phyloP scores from a whole-genome alignment of 2,113 vertebrate species.

The Toxotes jaculatrix region DNA sequence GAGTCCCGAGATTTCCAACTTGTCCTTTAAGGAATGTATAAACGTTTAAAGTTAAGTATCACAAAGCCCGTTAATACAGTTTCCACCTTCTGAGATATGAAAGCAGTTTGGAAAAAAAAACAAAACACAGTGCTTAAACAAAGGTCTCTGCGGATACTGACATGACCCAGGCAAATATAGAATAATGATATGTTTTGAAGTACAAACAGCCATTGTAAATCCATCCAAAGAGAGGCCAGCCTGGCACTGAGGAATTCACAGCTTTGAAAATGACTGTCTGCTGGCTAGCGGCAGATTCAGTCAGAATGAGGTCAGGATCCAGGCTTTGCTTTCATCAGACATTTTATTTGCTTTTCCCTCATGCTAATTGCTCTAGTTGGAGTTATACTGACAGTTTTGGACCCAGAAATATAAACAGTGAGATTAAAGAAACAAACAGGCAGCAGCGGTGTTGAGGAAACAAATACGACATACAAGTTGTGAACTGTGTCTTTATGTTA shows the following conservation, averaged over 20 bases:
- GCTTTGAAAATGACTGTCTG: conserved; percentile 57
- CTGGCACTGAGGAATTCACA: conserved; percentile 74
- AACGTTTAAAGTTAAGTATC: conserved; percentile 34
- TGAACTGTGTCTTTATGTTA: conserved; percentile 37
- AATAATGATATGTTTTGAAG: conserved; percentile 78
- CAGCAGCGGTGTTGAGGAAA: conserved; percentile 49
- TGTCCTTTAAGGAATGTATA: neutral
- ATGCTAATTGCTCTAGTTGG: conserved; percentile 68
- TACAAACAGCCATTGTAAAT: conserved; percentile 76
- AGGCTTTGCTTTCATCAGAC: conserved; percentile 66
- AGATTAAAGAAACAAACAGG: conserved; percentile 75
- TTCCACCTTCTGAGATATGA: conserved; percentile 10
- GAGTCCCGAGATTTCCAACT: neutral
- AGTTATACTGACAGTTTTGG: conserved; percentile 66
- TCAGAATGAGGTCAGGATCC: conserved; percentile 63
- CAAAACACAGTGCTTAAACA: conserved; percentile 46
- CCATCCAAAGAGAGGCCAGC: conserved; percentile 56
- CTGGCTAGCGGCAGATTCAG: conserved; percentile 38
- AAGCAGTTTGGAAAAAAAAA: neutral
- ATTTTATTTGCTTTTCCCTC: conserved; percentile 73
- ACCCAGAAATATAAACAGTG: conserved; percentile 70
- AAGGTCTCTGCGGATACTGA: conserved; percentile 55
- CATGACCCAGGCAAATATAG: conserved; percentile 74
- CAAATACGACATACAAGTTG: conserved; percentile 52
- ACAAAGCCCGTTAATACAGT: conserved; percentile 38